phyloP scores from a whole-genome alignment of 2,888 invertebrate species.

The Rambutsinella grinnellia region DNA sequence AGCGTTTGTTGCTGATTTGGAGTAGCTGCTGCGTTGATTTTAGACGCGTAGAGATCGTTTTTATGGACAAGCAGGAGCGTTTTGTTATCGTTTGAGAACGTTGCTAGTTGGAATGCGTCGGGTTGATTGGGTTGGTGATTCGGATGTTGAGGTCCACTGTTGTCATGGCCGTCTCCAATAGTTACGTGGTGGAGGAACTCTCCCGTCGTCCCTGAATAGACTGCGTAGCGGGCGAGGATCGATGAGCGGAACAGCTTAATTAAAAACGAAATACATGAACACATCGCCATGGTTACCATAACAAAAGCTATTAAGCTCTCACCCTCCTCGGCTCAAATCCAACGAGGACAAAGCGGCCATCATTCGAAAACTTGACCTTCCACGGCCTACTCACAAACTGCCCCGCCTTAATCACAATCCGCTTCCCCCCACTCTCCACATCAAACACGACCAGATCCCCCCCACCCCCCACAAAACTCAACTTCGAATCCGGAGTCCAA shows the following conservation, averaged over 20 bases:
- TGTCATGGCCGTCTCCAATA: neutral
- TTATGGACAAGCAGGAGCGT: conserved; percentile 79
- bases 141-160: too few relatives aligned
- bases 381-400: conserved; percentile 29
- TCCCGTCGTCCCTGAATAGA: conserved; percentile 76
- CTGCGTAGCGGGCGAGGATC: conserved; percentile 80
- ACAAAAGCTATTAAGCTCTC: too few relatives aligned
- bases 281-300: conserved; percentile 5
- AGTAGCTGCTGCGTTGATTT: conserved; percentile 69
- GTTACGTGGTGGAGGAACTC: neutral
- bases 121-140: too few relatives aligned
- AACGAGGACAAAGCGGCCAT: conserved; percentile 76
- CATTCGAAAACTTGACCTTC: conserved; percentile 73
- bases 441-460: conserved; percentile 8
- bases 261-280: conserved; percentile 67
- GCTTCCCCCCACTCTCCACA: neutral
- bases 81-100: conserved; percentile 83
- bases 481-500: neutral
- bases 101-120: conserved; percentile 73
- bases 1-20: conserved; percentile 68
- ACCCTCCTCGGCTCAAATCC: conserved; percentile 78
- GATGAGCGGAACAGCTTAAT: conserved; percentile 87
- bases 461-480: neutral
- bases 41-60: conserved; percentile 84
- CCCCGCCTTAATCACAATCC: neutral